Conservation (phyloP, 2,113 vertebrate genomes). For the Phalacrocorax aristotelis region DNA sequence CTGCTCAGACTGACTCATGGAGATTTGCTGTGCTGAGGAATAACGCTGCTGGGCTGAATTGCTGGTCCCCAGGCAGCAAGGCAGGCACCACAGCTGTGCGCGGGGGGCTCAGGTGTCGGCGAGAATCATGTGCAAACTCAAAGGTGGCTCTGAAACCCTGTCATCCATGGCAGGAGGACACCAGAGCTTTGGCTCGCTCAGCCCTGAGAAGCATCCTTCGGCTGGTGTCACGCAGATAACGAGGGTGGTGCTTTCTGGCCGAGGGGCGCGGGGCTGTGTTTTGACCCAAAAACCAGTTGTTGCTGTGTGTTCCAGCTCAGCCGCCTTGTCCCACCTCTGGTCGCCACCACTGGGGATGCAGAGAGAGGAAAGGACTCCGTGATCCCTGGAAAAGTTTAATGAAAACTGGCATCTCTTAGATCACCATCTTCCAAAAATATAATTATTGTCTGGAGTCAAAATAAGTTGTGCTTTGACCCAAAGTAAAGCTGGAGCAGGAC, state of each 20-base stretch:
- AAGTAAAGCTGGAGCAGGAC: neutral
- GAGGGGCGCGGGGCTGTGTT: rapidly evolving
- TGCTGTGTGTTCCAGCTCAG: neutral
- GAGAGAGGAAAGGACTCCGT: neutral
- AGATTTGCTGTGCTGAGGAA: neutral
- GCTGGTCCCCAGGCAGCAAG: neutral
- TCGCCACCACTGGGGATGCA: neutral
- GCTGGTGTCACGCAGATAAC: rapidly evolving
- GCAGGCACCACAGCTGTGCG: rapidly evolving
- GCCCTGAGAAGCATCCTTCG: no score
- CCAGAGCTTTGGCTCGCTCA: neutral
- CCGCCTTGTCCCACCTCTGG: neutral
- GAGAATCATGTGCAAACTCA: no score
- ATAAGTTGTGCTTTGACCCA: neutral
- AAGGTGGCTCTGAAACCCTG: neutral
- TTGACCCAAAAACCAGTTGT: neutral
- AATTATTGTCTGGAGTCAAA: neutral
- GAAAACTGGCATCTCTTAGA: neutral
- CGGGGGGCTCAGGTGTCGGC: rapidly evolving
- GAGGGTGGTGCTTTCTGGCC: neutral
- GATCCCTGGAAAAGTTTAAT: neutral
- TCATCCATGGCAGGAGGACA: neutral
- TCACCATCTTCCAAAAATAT: neutral
- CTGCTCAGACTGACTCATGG: rapidly evolving
- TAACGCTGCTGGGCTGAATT: neutral